A percentile compares a stretch with the other conserved stretches of the same genome.
phyloP scores from a whole-genome alignment of 1,140 invertebrate species.

The Ylistrum balloti region DNA sequence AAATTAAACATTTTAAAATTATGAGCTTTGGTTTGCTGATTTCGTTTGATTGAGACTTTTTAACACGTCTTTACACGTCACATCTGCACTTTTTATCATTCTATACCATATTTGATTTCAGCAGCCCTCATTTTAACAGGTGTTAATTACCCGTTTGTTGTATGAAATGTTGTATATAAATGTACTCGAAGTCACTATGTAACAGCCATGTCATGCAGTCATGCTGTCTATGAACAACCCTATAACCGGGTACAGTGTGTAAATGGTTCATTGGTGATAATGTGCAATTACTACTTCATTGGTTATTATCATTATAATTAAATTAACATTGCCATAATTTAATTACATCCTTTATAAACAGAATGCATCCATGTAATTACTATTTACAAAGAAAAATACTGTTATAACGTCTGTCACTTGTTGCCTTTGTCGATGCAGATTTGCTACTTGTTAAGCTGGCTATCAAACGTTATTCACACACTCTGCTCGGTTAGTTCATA shows the following conservation, averaged over 20 bases:
- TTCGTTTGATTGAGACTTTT: background rate
- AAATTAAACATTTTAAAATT: no score
- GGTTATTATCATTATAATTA: background rate
- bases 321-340: conserved; percentile 28
- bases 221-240: background rate
- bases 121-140: no score
- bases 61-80: background rate
- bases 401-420: background rate
- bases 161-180: background rate
- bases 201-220: background rate
- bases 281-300: conserved; percentile 20
- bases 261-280: conserved; percentile 27
- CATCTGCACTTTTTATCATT: background rate
- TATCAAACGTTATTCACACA: conserved; percentile 13
- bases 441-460: conserved; percentile 1
- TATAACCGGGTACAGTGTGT: background rate
- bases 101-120: background rate
- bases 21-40: no score
- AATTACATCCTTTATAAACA: conserved; percentile 20
- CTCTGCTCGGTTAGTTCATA: conserved; percentile 3
- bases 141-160: no score
- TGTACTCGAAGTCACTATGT: background rate
- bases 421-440: conserved; percentile 13
- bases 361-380: conserved; percentile 25
- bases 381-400: conserved; percentile 27